Percentiles rank a stretch among this genome's conserved stretches.
Evolutionary conservation across 2,113 vertebrate species (phyloP).

Genomic region (Cyprinodon tularosa): DNA sequence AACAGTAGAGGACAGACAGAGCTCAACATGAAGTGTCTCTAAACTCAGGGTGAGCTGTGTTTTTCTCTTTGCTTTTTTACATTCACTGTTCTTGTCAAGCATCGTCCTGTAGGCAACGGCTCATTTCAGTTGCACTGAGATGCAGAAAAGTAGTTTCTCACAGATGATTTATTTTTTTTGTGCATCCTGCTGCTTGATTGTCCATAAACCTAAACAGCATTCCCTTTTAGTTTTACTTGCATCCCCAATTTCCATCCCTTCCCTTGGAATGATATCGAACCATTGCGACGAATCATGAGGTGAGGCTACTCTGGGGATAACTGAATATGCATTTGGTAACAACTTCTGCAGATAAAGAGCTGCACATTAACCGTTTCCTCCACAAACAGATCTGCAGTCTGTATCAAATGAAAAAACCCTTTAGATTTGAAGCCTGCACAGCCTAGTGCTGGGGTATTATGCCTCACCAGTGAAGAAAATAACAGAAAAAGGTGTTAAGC

Average conservation of each 20-base stretch:
- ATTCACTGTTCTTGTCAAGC: too few relatives aligned
- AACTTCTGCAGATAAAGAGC: background rate
- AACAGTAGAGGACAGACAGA: background rate
- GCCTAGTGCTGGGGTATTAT: slow-evolving; percentile 12
- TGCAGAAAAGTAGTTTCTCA: background rate
- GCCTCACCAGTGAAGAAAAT: slow-evolving; percentile 36
- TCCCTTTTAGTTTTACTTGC: background rate
- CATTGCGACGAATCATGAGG: background rate
- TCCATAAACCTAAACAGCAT: background rate
- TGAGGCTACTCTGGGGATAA: background rate
- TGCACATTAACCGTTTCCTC: slow-evolving; percentile 8
- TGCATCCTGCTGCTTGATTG: background rate
- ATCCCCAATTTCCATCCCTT: background rate
- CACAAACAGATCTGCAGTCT: slow-evolving; percentile 26
- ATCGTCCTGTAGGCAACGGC: too few relatives aligned
- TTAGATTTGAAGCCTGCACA: slow-evolving; percentile 3
- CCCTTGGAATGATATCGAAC: background rate
- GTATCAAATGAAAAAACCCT: slow-evolving; percentile 19
- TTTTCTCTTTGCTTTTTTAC: too few relatives aligned
- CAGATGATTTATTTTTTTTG: background rate
- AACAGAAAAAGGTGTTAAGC: slow-evolving; percentile 1
- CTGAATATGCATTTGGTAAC: background rate
- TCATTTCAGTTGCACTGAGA: too few relatives aligned
- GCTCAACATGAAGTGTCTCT: too few relatives aligned
- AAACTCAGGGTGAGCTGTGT: background rate